Evolutionary conservation across 2,888 invertebrate species (phyloP).

Genomic region (Pseudococcus jackbeardsleyi): DNA sequence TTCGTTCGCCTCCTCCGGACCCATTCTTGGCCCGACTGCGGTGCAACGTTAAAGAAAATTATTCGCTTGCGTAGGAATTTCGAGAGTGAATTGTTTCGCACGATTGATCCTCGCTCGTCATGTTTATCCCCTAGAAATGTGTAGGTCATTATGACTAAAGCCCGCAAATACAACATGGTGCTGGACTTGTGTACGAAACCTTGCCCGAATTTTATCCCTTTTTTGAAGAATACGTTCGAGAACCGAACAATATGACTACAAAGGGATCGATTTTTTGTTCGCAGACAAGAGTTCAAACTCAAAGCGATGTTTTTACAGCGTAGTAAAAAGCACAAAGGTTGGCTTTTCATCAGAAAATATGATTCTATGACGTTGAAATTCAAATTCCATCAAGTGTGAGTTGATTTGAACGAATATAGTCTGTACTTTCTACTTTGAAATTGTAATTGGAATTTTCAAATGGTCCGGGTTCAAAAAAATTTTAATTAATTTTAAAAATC

Average conservation of each 20-base stretch:
- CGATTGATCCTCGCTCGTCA: conserved; percentile 21
- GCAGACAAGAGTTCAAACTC: neutral
- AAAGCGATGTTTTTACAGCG: neutral
- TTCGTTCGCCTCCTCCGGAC: neutral
- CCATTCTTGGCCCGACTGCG: neutral
- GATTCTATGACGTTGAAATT: no score
- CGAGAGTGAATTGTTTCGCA: conserved; percentile 24
- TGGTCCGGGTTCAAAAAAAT: no score
- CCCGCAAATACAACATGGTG: neutral
- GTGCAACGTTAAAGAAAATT: conserved; percentile 16
- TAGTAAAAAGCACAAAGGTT: neutral
- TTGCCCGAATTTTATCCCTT: neutral
- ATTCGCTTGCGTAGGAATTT: neutral
- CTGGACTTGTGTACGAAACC: neutral
- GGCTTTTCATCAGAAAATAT: no score
- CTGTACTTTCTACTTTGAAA: no score
- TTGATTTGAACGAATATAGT: no score
- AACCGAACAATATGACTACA: neutral
- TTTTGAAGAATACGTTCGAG: neutral
- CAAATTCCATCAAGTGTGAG: no score
- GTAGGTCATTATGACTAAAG: conserved; percentile 4
- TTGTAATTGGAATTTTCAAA: no score
- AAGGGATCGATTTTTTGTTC: neutral
- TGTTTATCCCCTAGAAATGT: neutral
- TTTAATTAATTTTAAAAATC: no score